phyloP scores from a whole-genome alignment of 2,113 vertebrate species.

The Struthio camelus region DNA sequence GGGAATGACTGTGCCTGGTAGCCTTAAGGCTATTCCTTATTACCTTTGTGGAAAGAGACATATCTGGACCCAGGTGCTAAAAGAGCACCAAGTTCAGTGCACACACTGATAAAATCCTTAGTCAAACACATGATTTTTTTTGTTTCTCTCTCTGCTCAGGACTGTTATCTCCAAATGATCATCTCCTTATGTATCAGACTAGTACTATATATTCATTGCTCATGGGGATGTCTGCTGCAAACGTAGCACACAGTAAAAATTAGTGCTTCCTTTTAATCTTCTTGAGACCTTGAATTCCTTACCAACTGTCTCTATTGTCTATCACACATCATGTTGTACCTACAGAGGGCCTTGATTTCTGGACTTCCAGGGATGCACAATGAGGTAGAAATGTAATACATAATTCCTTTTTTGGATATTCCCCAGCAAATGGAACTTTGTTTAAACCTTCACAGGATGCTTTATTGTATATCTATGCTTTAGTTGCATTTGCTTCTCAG shows the following conservation, averaged over 20 bases:
- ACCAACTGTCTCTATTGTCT: background rate
- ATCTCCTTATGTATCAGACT: background rate
- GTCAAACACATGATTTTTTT: background rate
- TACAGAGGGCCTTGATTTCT: fast-evolving
- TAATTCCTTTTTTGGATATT: background rate
- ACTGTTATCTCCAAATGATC: background rate
- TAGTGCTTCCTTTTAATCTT: background rate
- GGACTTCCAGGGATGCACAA: background rate
- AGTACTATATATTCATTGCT: background rate
- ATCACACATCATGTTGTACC: background rate
- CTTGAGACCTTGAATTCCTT: background rate
- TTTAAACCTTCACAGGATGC: background rate
- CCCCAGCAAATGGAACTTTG: background rate
- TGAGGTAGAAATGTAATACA: background rate
- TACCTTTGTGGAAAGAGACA: background rate
- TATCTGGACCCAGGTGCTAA: background rate
- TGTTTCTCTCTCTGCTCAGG: background rate
- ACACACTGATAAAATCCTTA: background rate
- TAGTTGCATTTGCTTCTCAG: background rate
- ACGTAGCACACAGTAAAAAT: background rate
- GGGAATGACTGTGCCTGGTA: background rate
- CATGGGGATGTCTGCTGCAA: background rate
- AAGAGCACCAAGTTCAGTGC: background rate
- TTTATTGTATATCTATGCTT: background rate
- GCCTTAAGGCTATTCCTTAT: background rate